Evolutionary conservation across 1,140 invertebrate species (phyloP).

Genomic region (Ceratina japonica): DNA sequence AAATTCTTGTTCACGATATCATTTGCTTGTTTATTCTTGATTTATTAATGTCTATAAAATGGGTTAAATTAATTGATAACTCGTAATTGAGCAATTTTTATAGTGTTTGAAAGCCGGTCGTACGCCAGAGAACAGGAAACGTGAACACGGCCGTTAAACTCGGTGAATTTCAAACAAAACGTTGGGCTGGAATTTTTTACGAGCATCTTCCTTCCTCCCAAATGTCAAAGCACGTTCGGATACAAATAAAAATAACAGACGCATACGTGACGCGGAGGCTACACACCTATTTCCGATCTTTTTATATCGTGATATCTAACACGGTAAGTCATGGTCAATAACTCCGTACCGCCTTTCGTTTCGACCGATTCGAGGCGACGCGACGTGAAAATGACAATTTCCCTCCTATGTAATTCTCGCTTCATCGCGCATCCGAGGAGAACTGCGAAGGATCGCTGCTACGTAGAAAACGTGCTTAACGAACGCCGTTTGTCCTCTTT

Average conservation of each 20-base stretch:
- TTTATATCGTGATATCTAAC: not conserved
- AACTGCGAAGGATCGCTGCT: not conserved
- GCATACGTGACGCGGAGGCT: not conserved
- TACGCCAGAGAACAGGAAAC: not conserved
- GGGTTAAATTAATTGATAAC: not conserved
- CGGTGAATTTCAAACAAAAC: constrained; percentile 37
- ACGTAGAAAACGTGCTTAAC: constrained; percentile 3
- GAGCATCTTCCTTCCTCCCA: constrained; percentile 28
- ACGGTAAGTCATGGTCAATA: constrained; percentile 3
- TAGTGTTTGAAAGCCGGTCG: not conserved
- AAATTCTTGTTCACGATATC: too few species aligned
- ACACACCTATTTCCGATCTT: constrained; percentile 15
- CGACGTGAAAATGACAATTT: constrained; percentile 14
- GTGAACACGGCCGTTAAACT: constrained; percentile 33
- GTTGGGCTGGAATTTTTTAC: constrained; percentile 30
- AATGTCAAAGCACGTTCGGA: constrained; percentile 34
- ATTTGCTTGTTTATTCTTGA: too few species aligned
- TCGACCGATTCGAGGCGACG: not conserved
- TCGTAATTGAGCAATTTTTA: constrained; percentile 30
- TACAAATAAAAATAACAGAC: constrained; percentile 16
- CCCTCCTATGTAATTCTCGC: not conserved
- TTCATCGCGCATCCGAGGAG: not conserved
- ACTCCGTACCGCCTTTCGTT: not conserved
- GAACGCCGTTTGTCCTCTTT: constrained; percentile 16
- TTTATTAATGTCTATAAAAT: too few species aligned